phyloP scores from a whole-genome alignment of 2,888 invertebrate genomes.

The Platycnemis pennipes region DNA sequence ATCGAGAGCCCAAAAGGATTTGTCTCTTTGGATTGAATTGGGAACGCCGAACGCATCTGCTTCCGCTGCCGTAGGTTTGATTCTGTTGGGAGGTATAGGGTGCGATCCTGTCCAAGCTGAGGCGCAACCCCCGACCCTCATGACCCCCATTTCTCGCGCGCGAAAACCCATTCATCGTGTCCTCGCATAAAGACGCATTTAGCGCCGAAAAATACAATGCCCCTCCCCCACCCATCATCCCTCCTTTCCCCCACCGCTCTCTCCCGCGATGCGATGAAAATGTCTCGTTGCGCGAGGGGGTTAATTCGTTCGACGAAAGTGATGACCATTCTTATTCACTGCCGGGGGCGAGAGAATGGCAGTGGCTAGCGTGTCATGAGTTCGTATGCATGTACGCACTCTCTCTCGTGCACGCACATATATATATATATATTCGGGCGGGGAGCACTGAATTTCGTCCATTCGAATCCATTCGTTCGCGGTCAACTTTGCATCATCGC shows the following conservation, averaged over 20 bases:
- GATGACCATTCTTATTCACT: constrained; percentile 25
- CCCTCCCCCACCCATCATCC: background rate
- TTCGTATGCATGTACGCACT: background rate
- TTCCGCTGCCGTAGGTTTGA: background rate
- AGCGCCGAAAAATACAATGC: background rate
- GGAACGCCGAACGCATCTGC: background rate
- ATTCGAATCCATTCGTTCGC: constrained; percentile 21
- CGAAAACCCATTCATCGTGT: constrained; percentile 12
- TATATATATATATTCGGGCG: background rate
- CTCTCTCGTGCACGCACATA: background rate
- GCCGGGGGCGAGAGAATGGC: background rate
- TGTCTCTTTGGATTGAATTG: too few relatives aligned
- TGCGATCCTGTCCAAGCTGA: too few relatives aligned
- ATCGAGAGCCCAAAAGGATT: too few relatives aligned
- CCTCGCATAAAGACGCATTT: constrained; percentile 31
- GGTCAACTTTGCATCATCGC: constrained; percentile 5
- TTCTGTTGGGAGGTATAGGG: background rate
- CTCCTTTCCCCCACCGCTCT: background rate
- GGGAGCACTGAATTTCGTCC: background rate
- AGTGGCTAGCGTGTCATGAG: background rate
- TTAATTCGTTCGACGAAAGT: background rate
- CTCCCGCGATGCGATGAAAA: background rate
- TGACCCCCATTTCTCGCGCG: background rate
- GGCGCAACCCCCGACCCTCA: background rate
- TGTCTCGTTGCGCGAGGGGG: background rate